Base-by-base conservation (phyloP, 2,888 invertebrate genomes). In the Timema podura region DNA sequence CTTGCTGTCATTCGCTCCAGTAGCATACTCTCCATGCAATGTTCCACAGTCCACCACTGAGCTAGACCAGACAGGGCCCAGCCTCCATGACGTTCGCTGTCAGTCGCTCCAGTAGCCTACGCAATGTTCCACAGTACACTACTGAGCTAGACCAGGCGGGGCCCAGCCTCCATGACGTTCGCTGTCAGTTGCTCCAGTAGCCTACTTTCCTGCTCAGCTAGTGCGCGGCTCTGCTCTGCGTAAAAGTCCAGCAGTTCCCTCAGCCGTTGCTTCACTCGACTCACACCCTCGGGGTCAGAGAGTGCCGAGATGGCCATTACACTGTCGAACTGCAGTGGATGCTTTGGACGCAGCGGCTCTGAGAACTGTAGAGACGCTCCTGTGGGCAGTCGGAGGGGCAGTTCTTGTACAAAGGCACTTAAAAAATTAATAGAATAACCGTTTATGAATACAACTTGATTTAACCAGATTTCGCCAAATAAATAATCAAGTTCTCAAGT, bases 251-350 rank as follows among this genome's bases (percentile, higher is more conserved):
- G 79, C 49, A 88, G 82, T 67, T 82, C 80, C 68, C 93, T 83
- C 67, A 94, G 79, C 45, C 83, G 81, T 5, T 83, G 74, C 79
- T 91, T 93, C 1, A 94, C 83, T 47, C 82, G 77, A 2, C 81
- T 77, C 49, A 91, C 83, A 76, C 88, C 86, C 0, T 83, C 80
- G 1, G 76, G 77, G 68, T 83, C 80, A 71, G 84, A 83, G 73
- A 87, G 83, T 0, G 91, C 90, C 5, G 93, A 92, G 75, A 95
- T 90, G 2, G 90, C 86, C 70, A 95, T 80, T 69, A 96, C 86
- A 75, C 91, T 87, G 74, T 91, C 87, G 81, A 97, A 96, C 68
- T 86, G 83, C 7, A 95, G 80, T 0, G 88, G 75, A 75, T 82
- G 87, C 66, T 86, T 83, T 0, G 96, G 94, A 70, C 86, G 84